A percentile compares a stretch with the other conserved stretches of the same genome.
phyloP scores from a whole-genome alignment of 2,113 vertebrate genomes.

The Calyptomena viridis region DNA sequence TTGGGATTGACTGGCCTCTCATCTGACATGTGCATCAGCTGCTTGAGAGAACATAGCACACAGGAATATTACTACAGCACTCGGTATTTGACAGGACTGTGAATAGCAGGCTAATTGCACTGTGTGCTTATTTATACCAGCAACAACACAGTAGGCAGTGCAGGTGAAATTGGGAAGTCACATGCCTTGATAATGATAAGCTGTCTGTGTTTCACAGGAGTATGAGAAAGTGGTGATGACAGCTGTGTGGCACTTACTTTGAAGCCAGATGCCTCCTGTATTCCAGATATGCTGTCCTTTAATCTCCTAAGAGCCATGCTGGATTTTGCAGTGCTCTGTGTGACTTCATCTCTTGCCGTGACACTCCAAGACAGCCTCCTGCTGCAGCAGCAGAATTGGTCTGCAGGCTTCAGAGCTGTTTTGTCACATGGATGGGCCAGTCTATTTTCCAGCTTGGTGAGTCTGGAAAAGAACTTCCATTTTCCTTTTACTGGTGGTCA shows the following conservation, averaged over 20 bases:
- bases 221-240: constrained; percentile 12
- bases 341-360: not conserved
- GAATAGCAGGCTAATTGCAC: not conserved
- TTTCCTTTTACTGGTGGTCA: not conserved
- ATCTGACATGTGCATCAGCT: not conserved
- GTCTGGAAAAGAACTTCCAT: not conserved
- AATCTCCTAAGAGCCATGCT: not conserved
- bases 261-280: constrained; percentile 13
- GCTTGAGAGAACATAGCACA: not conserved
- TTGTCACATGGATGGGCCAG: fast-evolving
- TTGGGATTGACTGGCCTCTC: not conserved
- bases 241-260: not conserved
- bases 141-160: not conserved
- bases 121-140: not conserved
- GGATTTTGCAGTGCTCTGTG: not conserved
- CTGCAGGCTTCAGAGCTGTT: not conserved
- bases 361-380: not conserved
- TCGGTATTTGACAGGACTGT: not conserved
- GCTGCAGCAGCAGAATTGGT: not conserved
- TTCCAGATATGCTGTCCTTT: not conserved
- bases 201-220: not conserved
- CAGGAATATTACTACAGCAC: not conserved
- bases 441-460: not conserved
- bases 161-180: constrained; percentile 32
- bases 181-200: not conserved